Evolutionary conservation across 2,113 vertebrate genomes (phyloP), one percentile per base, ranked within the genome.

Genomic region (Sander vitreus): DNA sequence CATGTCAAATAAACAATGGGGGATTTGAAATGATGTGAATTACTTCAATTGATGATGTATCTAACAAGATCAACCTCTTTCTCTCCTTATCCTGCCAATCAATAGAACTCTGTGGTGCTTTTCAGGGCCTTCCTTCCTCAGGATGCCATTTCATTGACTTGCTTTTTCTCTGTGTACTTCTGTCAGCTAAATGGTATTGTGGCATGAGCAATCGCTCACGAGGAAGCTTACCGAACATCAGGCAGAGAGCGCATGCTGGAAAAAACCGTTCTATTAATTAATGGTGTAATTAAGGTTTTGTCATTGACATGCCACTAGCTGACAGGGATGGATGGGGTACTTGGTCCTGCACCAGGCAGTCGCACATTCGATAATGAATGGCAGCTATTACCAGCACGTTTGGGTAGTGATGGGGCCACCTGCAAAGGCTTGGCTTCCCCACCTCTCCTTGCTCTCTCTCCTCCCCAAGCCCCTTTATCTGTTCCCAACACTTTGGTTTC

Each of bases 221-320:
- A 96, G 95, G 94, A 93, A 93, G 95, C 95, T 95, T 97, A 97
- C 97, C 96, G 95, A 97, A 96, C 95, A 96, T 95, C 95, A 96
- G 96, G 95, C 95, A 93, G 94, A 82, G 95, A 95, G 95, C 95
- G 95, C 94, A 94, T 93, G 93, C 90, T 95, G 87, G 78, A 89
- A 89, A 96, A 97, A 98, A 97, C 96, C 95, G 92, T 97, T 96
- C 96, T 96, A 97, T 99, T 99, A 98, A 99, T 99, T 98, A 98
- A 99, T 99, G 96, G 95, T 95, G 96, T 98, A 99, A 99, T 99
- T 99, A 98, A 97, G 96, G 94, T 96, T 97, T 97, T 98, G 97
- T 98, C 97, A 98, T 96, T 98, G 97, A 98, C 96, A 95, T 96
- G 97, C 96, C 97, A 95, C 96, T 94, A 94, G 95, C 93, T 99